Percentiles rank a stretch among this genome's conserved stretches.
These are phyloP conservation scores for Phyllopteryx taeniolatus DNA, from an alignment of 2,113 vertebrate genomes.

Conservation along the genomic window DNA sequence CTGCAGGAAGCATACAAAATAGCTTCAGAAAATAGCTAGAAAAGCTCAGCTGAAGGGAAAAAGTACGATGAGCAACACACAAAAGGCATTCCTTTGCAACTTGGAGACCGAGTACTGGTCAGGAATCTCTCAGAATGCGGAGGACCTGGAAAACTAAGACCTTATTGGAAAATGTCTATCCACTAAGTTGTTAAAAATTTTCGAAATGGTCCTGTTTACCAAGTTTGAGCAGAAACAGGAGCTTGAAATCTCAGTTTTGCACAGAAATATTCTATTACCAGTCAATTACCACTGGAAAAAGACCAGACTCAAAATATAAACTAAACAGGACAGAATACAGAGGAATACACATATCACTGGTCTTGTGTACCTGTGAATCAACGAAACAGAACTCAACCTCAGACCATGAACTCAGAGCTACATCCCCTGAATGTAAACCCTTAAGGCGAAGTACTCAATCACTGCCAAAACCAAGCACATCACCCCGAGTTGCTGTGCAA, in stretches of 20 bases:
- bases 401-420: too few species aligned
- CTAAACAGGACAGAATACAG: neutral
- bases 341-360: neutral
- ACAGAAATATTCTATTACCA: neutral
- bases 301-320: neutral
- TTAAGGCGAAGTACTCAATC: too few species aligned
- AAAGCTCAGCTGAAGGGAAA: neutral
- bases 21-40: neutral
- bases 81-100: neutral
- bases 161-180: neutral
- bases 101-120: neutral
- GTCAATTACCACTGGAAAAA: neutral
- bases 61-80: neutral
- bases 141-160: neutral
- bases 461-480: too few species aligned
- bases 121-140: neutral
- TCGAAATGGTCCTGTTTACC: neutral
- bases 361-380: too few species aligned
- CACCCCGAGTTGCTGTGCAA: too few species aligned
- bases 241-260: neutral
- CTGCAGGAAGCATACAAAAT: neutral
- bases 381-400: too few species aligned
- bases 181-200: neutral
- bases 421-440: too few species aligned
- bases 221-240: neutral